A percentile compares a stretch with the other conserved stretches of the same genome.
Evolutionary conservation across 2,888 invertebrate species (phyloP).

Genomic region (Cryptops parisi): DNA sequence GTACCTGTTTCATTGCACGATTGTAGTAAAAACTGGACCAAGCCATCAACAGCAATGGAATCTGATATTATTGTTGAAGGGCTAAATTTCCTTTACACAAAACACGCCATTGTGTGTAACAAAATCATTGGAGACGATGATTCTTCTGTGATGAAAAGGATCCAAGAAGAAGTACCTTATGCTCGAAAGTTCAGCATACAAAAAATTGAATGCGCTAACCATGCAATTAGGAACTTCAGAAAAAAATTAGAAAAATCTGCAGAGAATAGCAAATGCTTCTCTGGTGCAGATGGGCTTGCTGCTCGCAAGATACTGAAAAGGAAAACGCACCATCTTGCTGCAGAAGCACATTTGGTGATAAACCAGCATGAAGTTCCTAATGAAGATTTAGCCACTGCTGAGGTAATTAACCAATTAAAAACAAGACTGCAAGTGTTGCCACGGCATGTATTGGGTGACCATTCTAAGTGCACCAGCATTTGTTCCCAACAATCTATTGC

Average conservation of each 20-base stretch:
- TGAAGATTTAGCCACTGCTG: not conserved
- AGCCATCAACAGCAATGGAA: not conserved
- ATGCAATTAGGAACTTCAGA: not conserved
- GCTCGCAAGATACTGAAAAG: not conserved
- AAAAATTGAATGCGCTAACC: conserved; percentile 1
- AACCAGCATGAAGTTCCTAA: not conserved
- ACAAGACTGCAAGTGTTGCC: not conserved
- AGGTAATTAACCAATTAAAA: not conserved
- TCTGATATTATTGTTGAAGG: conserved; percentile 4
- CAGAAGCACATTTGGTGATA: not conserved
- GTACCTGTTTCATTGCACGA: not conserved
- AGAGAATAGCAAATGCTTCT: not conserved
- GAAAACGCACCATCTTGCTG: not conserved
- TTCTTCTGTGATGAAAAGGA: not conserved
- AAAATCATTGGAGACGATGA: conserved; percentile 2
- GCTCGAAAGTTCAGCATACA: not conserved
- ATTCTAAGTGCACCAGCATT: not conserved
- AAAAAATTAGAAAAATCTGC: conserved; percentile 4
- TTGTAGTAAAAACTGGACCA: not conserved
- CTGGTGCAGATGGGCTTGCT: not conserved
- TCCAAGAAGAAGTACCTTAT: not conserved
- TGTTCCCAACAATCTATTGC: not conserved
- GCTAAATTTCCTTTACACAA: not conserved
- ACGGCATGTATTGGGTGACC: not conserved
- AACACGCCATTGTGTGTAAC: not conserved